Base-by-base conservation (phyloP, 2,888 invertebrate genomes). In the Agonopterix arenella region DNA sequence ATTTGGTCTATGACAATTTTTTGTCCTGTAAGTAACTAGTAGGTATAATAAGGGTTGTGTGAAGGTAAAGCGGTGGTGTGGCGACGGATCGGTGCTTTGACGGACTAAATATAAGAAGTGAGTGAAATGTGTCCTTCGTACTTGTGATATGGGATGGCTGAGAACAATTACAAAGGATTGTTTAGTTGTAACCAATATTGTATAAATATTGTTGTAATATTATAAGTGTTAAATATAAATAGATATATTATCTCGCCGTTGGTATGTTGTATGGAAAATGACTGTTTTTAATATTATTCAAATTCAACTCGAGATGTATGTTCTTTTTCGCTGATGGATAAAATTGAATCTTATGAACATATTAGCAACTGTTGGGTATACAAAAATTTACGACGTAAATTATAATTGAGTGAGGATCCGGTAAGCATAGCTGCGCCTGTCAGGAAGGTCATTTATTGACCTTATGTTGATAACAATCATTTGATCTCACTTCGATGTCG, bases 231-330 rank as follows among this genome's bases (percentile, higher is more conserved):
- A 80, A 77, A 76, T 75, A 77, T 81, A 80, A 76, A 78, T 78
- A 74, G 64, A 72, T 65, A 66, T 75, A 81, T 79, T 77, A 71
- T 77, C 71, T 70, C 66, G 68, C 76, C 62, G 74, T 80, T 80
- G 73, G 73, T 70, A 70, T 73, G 70, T 73, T 68, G 64, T 60
- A 62, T 61, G 60, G 57, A 68, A 61, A 62, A 70, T 72, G 70
- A 65, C 73, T 80, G 80, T 86, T 88, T 85, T 85, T 88, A 85
- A 85, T 86, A 80, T 86, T 85, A 86, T 86, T 79, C 68, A 64
- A 74, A 77, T 68, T 72, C 71, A 63, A 61, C 63, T 69, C 68
- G 70, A 68, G 60, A 66, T 68, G 62, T 69, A 61, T 60, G 51
- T 60, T 64, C 62, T 57, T 65, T 62, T 67, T 62, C 62, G 61